Evolutionary conservation across 2,888 invertebrate genomes (phyloP).

Genomic region (Caenorhabditis virilis): DNA sequence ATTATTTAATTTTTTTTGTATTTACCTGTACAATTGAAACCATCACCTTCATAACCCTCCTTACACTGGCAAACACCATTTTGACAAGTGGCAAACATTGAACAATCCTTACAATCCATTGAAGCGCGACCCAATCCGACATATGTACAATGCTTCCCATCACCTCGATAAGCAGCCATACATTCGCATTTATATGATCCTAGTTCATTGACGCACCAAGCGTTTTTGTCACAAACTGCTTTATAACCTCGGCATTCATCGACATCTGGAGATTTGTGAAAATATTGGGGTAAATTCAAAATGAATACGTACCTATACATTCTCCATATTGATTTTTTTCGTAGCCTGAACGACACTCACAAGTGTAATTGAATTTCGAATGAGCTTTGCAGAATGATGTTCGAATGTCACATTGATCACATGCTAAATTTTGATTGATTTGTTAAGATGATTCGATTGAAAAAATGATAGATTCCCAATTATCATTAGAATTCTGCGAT

Average conservation of each 20-base stretch:
- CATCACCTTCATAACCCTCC: slow-evolving; percentile 60
- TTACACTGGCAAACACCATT: slow-evolving; percentile 63
- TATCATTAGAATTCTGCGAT: too few relatives aligned
- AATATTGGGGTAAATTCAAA: neutral
- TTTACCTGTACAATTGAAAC: slow-evolving; percentile 62
- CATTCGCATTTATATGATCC: slow-evolving; percentile 59
- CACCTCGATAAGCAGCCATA: slow-evolving; percentile 61
- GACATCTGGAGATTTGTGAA: slow-evolving; percentile 44
- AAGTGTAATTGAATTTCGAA: slow-evolving; percentile 63
- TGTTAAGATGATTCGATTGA: neutral
- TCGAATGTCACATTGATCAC: slow-evolving; percentile 61
- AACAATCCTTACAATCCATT: slow-evolving; percentile 58
- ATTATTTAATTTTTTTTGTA: neutral
- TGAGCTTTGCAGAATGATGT: slow-evolving; percentile 60
- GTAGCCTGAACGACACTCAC: slow-evolving; percentile 61
- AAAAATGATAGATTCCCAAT: too few relatives aligned
- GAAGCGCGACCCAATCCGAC: slow-evolving; percentile 61
- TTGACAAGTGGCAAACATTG: slow-evolving; percentile 49
- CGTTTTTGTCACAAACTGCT: slow-evolving; percentile 58
- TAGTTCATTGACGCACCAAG: slow-evolving; percentile 62
- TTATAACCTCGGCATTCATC: slow-evolving; percentile 59
- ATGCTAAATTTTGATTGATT: slow-evolving; percentile 30
- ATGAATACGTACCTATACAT: slow-evolving; percentile 49
- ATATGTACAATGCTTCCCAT: slow-evolving; percentile 58
- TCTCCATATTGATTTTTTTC: slow-evolving; percentile 55